Conservation (phyloP, 2,113 vertebrate genomes). For the Saimiri boliviensis region DNA sequence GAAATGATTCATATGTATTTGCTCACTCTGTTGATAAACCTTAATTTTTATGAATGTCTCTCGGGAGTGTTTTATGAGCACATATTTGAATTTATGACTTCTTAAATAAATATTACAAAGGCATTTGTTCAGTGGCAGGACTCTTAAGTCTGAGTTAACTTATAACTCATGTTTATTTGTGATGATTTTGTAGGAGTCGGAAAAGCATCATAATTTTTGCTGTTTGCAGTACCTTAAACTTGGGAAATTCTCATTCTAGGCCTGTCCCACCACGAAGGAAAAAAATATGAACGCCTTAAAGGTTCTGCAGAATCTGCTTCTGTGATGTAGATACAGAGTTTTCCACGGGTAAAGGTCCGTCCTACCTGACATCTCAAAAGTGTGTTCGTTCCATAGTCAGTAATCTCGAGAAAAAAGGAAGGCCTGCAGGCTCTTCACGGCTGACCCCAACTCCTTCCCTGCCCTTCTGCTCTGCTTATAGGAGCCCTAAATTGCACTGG, state of each 20-base stretch:
- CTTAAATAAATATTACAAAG: conserved; percentile 39
- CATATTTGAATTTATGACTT: conserved; percentile 33
- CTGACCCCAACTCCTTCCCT: not conserved
- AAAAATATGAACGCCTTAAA: not conserved
- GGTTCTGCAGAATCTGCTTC: not conserved
- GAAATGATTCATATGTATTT: conserved; percentile 56
- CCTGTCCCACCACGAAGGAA: not conserved
- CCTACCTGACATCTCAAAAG: not conserved
- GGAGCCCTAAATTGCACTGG: not conserved
- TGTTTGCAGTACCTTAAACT: not conserved
- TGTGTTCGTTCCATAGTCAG: not conserved
- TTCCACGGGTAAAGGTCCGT: not conserved
- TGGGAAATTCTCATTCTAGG: not conserved
- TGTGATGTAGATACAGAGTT: not conserved
- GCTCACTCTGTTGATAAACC: conserved; percentile 31
- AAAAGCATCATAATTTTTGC: not conserved
- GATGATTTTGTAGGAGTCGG: not conserved
- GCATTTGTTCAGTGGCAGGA: not conserved
- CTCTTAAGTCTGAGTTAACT: not conserved
- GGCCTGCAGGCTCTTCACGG: not conserved
- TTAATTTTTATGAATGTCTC: conserved; percentile 53
- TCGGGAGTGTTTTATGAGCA: not conserved
- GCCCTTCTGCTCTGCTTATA: not conserved
- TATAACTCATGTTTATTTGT: not conserved
- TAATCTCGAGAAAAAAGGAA: not conserved